Evolutionary conservation across 2,888 invertebrate species (phyloP).

Genomic region (Leucoma salicis): DNA sequence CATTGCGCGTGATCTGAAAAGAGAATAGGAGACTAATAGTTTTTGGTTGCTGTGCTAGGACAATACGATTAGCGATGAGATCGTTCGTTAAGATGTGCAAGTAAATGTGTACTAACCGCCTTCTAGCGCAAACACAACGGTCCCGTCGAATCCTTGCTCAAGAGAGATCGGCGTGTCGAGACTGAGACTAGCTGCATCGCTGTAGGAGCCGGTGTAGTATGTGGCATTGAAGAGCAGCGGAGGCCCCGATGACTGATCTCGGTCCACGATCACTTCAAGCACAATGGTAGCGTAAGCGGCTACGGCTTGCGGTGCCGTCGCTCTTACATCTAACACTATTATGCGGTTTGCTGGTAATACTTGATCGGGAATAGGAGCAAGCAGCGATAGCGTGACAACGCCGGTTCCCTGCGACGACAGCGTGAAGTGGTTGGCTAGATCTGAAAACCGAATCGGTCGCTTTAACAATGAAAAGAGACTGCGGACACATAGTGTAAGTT

Average conservation of each 20-base stretch:
- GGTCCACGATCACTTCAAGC: conserved; percentile 20
- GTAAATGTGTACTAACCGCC: conserved; percentile 32
- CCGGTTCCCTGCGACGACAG: conserved; percentile 7
- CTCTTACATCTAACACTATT: conserved; percentile 29
- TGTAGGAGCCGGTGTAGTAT: conserved; percentile 40
- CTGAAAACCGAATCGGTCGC: conserved; percentile 5
- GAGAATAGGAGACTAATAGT: neutral
- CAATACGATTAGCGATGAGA: no score
- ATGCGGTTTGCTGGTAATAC: conserved; percentile 23
- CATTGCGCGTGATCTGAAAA: conserved; percentile 6
- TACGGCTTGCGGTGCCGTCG: conserved; percentile 20
- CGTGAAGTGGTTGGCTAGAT: conserved; percentile 24
- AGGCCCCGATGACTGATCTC: neutral
- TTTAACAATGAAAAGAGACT: neutral
- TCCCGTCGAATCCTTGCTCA: conserved; percentile 31
- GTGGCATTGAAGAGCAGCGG: conserved; percentile 22
- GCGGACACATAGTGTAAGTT: neutral
- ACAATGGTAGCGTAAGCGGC: conserved; percentile 30
- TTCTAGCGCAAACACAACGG: conserved; percentile 33
- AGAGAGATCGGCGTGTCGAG: conserved; percentile 33
- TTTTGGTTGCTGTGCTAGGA: no score
- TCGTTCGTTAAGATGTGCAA: no score
- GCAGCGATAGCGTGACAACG: conserved; percentile 19
- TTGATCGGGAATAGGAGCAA: conserved; percentile 26
- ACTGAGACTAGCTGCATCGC: conserved; percentile 21